A percentile compares a stretch with the other conserved stretches of the same genome.
phyloP scores from a whole-genome alignment of 2,888 invertebrate species.

The Phoronis australis region DNA sequence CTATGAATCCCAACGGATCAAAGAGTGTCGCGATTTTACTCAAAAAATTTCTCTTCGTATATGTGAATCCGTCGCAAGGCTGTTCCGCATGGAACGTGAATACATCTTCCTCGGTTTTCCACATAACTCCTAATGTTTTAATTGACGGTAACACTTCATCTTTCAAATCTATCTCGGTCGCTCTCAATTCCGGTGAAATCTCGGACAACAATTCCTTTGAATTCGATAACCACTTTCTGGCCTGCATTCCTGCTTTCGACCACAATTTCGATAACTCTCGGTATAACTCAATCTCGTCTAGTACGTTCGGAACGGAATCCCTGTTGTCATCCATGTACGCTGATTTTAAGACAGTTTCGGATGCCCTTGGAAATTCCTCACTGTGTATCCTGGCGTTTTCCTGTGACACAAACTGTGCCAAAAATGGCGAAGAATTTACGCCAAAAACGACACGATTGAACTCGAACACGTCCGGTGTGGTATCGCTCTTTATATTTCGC shows the following conservation, averaged over 20 bases:
- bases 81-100: conserved; percentile 9
- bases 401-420: conserved; percentile 17
- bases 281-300: conserved; percentile 12
- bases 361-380: conserved; percentile 9
- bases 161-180: conserved; percentile 9
- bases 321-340: conserved; percentile 21
- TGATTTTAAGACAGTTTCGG: conserved; percentile 16
- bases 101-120: conserved; percentile 12
- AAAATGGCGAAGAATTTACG: conserved; percentile 18
- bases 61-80: conserved; percentile 1
- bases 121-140: conserved; percentile 17
- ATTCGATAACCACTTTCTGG: too few relatives aligned
- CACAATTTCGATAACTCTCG: too few relatives aligned
- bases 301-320: conserved; percentile 12
- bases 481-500: not conserved
- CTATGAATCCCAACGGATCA: conserved; percentile 35
- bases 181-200: conserved; percentile 13
- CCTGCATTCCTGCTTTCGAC: too few relatives aligned
- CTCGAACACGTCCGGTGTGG: conserved; percentile 10
- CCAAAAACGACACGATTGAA: conserved; percentile 18
- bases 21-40: conserved; percentile 23
- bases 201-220: conserved; percentile 10
- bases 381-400: conserved; percentile 9
- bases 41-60: conserved; percentile 26
- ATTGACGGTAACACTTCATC: too few relatives aligned